Conservation (phyloP, 2,113 vertebrate species). For the Heptranchias perlo region DNA sequence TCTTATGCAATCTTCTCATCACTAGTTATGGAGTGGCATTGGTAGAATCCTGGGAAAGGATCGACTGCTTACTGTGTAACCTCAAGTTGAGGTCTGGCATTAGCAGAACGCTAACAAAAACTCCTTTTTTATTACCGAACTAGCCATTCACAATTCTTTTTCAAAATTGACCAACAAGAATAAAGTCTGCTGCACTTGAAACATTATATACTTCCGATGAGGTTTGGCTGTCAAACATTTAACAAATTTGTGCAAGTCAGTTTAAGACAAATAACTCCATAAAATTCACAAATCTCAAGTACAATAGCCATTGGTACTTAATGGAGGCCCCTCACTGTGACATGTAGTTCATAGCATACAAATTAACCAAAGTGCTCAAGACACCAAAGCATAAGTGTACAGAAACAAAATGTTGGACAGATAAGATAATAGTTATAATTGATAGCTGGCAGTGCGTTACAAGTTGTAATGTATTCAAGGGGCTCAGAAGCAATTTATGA, state of each 20-base stretch:
- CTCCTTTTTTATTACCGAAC: neutral
- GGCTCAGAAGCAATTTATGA: conserved; percentile 6
- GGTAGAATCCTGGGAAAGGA: neutral
- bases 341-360: neutral
- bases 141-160: neutral
- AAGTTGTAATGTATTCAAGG: neutral
- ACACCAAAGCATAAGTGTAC: neutral
- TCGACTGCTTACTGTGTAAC: neutral
- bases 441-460: neutral
- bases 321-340: neutral
- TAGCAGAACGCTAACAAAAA: neutral
- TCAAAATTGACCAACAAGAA: neutral
- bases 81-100: neutral
- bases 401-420: neutral
- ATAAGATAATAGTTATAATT: conserved; percentile 12
- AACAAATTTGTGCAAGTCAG: neutral
- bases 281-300: neutral
- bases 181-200: neutral
- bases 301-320: neutral
- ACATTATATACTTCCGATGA: neutral
- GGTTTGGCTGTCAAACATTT: neutral
- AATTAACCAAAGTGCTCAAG: neutral
- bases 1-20: neutral
- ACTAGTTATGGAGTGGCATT: neutral
- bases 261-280: conserved; percentile 23